Conservation (phyloP, 2,888 invertebrate species). For the Oxytorus armatus region DNA sequence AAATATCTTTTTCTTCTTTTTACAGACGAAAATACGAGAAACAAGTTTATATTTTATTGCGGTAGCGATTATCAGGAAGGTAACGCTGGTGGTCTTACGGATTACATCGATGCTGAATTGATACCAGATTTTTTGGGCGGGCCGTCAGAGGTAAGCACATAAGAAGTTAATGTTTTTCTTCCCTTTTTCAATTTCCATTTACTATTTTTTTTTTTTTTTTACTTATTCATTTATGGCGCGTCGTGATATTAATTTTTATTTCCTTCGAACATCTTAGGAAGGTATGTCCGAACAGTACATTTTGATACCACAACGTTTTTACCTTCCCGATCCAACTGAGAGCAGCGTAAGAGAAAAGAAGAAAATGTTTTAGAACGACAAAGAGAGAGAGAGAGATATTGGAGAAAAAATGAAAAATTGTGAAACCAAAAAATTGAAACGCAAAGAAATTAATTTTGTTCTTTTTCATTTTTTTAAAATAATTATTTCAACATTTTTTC, state of each 20-base stretch:
- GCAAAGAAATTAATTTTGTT: slow-evolving; percentile 1
- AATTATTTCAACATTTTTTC: slow-evolving; percentile 3
- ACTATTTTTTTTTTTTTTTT: neutral
- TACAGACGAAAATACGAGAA: slow-evolving; percentile 95
- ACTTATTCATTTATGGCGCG: slow-evolving; percentile 3
- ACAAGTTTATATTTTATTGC: slow-evolving; percentile 96
- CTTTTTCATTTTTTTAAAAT: neutral
- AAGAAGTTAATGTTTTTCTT: neutral
- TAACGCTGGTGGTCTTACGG: slow-evolving; percentile 91
- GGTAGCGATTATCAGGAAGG: slow-evolving; percentile 92
- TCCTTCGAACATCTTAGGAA: slow-evolving; percentile 79
- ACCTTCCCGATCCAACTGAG: slow-evolving; percentile 80
- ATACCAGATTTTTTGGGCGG: slow-evolving; percentile 98
- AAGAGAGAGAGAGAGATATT: slow-evolving; percentile 37
- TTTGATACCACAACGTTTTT: slow-evolving; percentile 83
- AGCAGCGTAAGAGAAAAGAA: slow-evolving; percentile 77
- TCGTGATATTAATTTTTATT: slow-evolving; percentile 61
- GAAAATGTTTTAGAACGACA: slow-evolving; percentile 61
- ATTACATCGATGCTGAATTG: slow-evolving; percentile 93
- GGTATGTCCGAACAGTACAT: slow-evolving; percentile 80
- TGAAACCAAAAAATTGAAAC: neutral
- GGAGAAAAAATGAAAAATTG: slow-evolving; percentile 31
- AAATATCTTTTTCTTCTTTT: neutral
- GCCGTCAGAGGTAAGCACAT: slow-evolving; percentile 87
- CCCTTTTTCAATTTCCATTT: slow-evolving; percentile 28